phyloP scores from a whole-genome alignment of 2,113 vertebrate genomes.

The Columba livia region DNA sequence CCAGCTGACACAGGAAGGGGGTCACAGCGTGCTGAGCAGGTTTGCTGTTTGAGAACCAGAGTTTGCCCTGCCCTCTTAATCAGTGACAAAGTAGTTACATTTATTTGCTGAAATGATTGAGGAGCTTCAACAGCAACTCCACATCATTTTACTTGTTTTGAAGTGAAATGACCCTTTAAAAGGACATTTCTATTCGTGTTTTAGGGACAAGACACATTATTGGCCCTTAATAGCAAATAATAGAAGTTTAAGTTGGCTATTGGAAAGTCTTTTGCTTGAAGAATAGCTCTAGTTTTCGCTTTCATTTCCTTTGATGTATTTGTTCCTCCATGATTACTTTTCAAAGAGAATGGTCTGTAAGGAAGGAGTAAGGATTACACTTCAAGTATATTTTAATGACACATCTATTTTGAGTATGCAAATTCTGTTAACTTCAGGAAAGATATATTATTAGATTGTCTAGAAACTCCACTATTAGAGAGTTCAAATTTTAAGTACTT shows the following conservation, averaged over 20 bases:
- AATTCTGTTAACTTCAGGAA: conserved; percentile 28
- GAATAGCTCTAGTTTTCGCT: background rate
- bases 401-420: background rate
- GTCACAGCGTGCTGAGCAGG: background rate
- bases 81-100: background rate
- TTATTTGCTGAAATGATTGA: background rate
- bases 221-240: background rate
- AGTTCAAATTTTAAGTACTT: background rate
- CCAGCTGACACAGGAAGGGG: background rate
- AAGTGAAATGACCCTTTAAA: background rate
- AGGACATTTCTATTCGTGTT: background rate
- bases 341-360: background rate
- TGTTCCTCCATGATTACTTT: conserved; percentile 2
- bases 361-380: background rate
- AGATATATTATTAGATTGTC: conserved; percentile 5
- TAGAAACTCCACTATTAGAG: background rate
- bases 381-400: background rate
- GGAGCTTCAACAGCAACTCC: background rate
- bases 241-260: background rate
- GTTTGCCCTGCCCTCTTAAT: background rate
- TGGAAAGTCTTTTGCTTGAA: background rate
- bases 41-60: background rate
- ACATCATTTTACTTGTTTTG: background rate
- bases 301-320: background rate
- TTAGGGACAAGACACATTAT: background rate